Base-by-base conservation (phyloP, 2,888 invertebrate species). In the Cryptocephalus primarius region DNA sequence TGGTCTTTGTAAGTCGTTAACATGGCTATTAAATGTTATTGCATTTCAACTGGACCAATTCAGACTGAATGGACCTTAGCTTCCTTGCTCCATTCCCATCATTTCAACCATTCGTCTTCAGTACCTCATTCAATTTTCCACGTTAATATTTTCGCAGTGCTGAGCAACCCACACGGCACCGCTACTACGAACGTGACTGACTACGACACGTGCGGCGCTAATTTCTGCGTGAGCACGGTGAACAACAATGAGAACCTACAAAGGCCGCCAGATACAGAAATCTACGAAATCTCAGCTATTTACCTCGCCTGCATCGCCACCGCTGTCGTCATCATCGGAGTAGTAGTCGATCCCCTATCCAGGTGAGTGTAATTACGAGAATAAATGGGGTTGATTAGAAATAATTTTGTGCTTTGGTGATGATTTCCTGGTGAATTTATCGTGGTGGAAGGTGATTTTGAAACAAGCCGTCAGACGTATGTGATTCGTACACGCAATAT, bases 301-400 rank as follows among this genome's bases (percentile, higher is more conserved):
- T 95, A 94, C 67, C 75, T 94, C 50, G 82, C 83, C 1, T 94
- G 92, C 66, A 88, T 93, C 32, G 67, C 89, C 42, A 76, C 85
- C 9, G 94, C 94, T 2, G 88, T 91, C 2, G 74, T 88, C 50
- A 83, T 95, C 65, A 86, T 96, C 45, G 86, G 87, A 4, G 65
- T 92, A 33, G 82, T 94, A 52, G 83, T 97, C 43, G 95, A 96
- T 73, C 91, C 92, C 2, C 76, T 94, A 3, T 87, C 88, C 56
- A 85, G 89, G 83, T 89, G 72, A 69, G 72, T 33, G 22, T 2
- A 22, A 22, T 22, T 22, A 4, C 22, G 22, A 22, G 22, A 22
- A 22, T 22, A n/a, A n/a, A n/a, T 22, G 6, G 22, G 22, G 22
- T 4, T 4, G 22, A 22, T n/a, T n/a, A n/a, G n/a, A n/a, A n/a